These are phyloP conservation scores for Indri indri DNA, from an alignment of 2,113 vertebrate species.

Conservation along the genomic window DNA sequence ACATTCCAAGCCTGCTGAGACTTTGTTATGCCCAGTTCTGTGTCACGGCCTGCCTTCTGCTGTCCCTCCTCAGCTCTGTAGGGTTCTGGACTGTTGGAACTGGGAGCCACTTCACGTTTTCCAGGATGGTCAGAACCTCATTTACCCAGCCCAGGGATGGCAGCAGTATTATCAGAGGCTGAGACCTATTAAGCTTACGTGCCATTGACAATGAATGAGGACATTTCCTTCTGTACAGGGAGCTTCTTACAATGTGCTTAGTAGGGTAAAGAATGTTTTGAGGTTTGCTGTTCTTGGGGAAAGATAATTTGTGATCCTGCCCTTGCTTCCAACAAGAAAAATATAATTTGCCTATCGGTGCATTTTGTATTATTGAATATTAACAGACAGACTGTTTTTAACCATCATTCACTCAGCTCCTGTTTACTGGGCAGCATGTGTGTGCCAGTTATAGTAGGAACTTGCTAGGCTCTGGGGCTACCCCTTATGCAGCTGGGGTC, in stretches of 20 bases:
- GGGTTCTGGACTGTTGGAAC: neutral
- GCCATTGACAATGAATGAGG: accelerated
- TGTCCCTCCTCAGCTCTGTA: neutral
- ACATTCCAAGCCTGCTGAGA: too few relatives aligned
- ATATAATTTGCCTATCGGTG: accelerated
- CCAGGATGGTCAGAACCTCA: neutral
- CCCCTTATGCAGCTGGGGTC: accelerated
- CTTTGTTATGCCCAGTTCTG: neutral
- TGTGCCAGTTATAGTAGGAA: accelerated
- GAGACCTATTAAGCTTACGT: neutral
- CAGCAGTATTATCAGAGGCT: neutral
- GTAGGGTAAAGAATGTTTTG: neutral
- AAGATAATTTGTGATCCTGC: neutral
- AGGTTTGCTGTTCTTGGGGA: neutral
- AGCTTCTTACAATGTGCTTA: neutral
- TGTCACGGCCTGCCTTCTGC: neutral
- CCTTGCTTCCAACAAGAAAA: neutral
- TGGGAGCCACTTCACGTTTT: neutral
- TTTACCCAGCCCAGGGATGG: neutral
- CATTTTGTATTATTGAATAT: accelerated
- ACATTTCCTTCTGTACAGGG: too few relatives aligned
- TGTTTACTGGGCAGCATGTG: accelerated
- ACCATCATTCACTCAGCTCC: accelerated
- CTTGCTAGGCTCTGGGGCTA: neutral
- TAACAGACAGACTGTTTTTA: neutral